Conservation (phyloP, 2,113 vertebrate species). For the Maccullochella peelii region DNA sequence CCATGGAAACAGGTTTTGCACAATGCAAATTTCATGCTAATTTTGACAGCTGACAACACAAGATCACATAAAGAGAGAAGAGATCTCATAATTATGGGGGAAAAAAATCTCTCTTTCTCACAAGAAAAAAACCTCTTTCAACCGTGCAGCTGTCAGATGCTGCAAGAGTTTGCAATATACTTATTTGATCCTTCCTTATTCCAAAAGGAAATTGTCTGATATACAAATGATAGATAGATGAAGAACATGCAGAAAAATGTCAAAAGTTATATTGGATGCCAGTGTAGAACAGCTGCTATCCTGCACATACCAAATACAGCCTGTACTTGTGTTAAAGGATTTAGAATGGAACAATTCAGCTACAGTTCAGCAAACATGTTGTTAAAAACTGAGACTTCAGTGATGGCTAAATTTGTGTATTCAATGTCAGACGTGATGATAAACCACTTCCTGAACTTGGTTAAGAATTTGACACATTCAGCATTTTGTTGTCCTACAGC, state of each 20-base stretch:
- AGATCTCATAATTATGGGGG: constrained; percentile 21
- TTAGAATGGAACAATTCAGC: constrained; percentile 19
- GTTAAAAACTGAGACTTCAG: constrained; percentile 15
- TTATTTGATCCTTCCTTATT: constrained; percentile 21
- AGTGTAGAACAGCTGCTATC: neutral
- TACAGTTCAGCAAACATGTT: constrained; percentile 8
- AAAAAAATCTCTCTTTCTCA: neutral
- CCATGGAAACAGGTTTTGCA: neutral
- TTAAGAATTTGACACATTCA: constrained; percentile 58
- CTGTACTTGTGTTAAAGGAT: constrained; percentile 7
- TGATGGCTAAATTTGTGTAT: constrained; percentile 33
- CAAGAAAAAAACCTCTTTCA: constrained; percentile 8
- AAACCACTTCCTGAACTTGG: constrained; percentile 61
- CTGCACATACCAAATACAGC: neutral
- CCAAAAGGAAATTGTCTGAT: constrained; percentile 2
- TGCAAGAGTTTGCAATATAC: constrained; percentile 28
- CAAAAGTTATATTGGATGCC: neutral
- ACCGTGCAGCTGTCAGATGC: constrained; percentile 41
- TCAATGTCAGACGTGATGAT: constrained; percentile 46
- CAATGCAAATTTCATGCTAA: constrained; percentile 4
- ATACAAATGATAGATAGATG: constrained; percentile 26
- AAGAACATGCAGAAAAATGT: neutral
- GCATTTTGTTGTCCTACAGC: constrained; percentile 54
- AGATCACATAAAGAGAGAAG: constrained; percentile 27
- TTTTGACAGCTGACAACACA: constrained; percentile 47